These are phyloP conservation scores for Hydrophis major DNA, from an alignment of 2,797 vertebrate genomes.

Conservation along the genomic window DNA sequence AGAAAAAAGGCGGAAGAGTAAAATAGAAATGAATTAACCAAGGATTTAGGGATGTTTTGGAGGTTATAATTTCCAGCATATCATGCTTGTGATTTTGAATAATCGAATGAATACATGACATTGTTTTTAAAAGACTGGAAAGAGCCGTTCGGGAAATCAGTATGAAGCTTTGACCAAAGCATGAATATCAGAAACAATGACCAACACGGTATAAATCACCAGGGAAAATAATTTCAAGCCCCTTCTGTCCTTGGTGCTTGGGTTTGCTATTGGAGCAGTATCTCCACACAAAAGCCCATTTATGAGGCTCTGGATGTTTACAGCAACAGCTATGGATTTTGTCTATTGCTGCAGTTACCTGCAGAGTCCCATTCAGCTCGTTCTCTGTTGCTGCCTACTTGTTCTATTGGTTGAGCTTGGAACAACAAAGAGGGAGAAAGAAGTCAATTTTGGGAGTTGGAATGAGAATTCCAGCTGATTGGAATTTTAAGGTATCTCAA, in stretches of 20 bases:
- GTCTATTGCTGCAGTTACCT: not conserved
- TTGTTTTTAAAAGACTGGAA: not conserved
- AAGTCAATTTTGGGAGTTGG: not conserved
- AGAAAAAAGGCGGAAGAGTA: not conserved
- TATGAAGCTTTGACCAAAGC: not conserved
- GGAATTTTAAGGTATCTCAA: not conserved
- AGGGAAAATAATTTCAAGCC: not conserved
- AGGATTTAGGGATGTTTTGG: not conserved
- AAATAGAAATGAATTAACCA: not conserved
- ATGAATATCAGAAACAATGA: not conserved
- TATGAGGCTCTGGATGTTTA: not conserved
- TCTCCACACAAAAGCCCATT: too few relatives aligned
- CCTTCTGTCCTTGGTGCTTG: not conserved
- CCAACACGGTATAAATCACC: not conserved
- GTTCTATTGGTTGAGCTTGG: not conserved
- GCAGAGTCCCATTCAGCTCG: not conserved
- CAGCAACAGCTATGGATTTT: not conserved
- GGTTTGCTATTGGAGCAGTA: not conserved
- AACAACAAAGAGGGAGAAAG: not conserved
- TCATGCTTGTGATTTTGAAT: not conserved
- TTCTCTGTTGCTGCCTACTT: not conserved
- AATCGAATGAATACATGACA: not conserved
- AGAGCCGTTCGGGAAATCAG: not conserved
- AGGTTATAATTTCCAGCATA: not conserved
- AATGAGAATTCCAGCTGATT: not conserved